Percentiles rank a stretch among this genome's conserved stretches.
Evolutionary conservation across 2,113 vertebrate species (phyloP).

Genomic region (Alexandromys fortis): DNA sequence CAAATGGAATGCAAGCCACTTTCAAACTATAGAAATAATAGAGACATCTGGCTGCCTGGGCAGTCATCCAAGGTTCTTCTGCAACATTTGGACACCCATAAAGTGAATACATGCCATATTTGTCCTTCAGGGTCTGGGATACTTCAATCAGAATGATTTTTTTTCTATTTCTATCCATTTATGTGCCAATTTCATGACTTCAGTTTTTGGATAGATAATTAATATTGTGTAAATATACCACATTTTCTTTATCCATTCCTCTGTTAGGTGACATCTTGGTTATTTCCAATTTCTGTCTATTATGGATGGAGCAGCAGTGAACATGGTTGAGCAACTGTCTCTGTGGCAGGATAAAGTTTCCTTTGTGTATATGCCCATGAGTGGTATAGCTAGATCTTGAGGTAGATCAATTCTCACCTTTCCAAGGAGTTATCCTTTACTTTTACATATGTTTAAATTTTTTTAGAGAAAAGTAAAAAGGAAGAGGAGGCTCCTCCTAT

Average conservation of each 20-base stretch:
- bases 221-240: background rate
- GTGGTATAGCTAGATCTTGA: background rate
- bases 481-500: background rate
- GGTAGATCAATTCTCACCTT: background rate
- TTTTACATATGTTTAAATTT: background rate
- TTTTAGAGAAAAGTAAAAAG: constrained; percentile 25
- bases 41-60: no score
- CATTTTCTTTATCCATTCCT: background rate
- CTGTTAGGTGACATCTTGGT: background rate
- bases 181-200: background rate
- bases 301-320: background rate
- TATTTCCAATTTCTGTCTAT: background rate
- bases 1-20: no score
- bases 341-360: background rate
- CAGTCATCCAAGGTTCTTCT: no score
- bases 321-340: background rate
- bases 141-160: background rate
- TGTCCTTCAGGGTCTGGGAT: background rate
- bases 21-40: no score
- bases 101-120: background rate
- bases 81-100: background rate
- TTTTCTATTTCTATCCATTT: background rate
- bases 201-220: background rate
- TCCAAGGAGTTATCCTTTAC: background rate
- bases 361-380: background rate